Conservation (phyloP, 2,113 vertebrate genomes). For the Gambusia holbrooki region DNA sequence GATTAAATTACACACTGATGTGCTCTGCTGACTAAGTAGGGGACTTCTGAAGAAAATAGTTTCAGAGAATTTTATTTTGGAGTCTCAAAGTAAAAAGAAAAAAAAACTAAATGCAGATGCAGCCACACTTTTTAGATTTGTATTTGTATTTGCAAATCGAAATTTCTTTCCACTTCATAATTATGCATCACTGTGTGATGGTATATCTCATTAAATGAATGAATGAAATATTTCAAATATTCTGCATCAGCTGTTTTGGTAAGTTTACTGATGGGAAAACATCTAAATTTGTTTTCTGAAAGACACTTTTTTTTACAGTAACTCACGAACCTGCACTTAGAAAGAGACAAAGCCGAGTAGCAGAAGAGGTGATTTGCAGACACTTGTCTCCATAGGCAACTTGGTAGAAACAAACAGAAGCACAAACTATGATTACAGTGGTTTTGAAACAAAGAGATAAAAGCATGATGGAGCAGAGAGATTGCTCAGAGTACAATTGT, state of each 20-base stretch:
- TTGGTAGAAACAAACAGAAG: slow-evolving; percentile 44
- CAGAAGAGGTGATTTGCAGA: slow-evolving; percentile 19
- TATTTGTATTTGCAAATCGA: too few relatives aligned
- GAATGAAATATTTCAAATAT: background rate
- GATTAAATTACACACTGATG: too few relatives aligned
- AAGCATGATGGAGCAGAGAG: slow-evolving; percentile 36
- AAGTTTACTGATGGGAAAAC: background rate
- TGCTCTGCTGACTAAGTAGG: too few relatives aligned
- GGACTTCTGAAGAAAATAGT: too few relatives aligned
- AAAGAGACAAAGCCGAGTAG: slow-evolving; percentile 11
- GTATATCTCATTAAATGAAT: too few relatives aligned
- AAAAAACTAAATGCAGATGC: too few relatives aligned
- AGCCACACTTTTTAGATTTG: too few relatives aligned
- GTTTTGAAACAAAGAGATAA: slow-evolving; percentile 44
- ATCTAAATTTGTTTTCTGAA: background rate
- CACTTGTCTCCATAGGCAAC: slow-evolving; percentile 27
- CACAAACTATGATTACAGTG: slow-evolving; percentile 47
- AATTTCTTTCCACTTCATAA: too few relatives aligned
- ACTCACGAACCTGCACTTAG: background rate
- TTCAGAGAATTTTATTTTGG: too few relatives aligned
- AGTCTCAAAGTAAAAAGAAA: too few relatives aligned
- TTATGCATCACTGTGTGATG: too few relatives aligned
- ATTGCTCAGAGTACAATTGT: slow-evolving; percentile 41
- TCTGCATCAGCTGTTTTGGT: background rate
- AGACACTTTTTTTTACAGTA: background rate